Evolutionary conservation across 2,797 vertebrate genomes (phyloP).

Genomic region (Sebastes wilsoni): DNA sequence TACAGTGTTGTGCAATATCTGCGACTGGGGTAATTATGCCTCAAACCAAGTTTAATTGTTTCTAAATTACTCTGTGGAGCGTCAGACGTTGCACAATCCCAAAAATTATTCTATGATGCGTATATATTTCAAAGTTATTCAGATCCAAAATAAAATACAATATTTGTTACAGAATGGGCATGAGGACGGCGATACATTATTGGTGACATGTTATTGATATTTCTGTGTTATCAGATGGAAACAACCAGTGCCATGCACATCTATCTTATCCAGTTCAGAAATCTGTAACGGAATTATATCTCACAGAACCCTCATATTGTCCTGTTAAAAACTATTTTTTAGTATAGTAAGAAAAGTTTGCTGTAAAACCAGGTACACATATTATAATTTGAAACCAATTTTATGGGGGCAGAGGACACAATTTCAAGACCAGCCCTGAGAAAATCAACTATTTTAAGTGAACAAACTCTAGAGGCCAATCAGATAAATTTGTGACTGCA

Average conservation of each 20-base stretch:
- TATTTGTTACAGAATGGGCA: not conserved
- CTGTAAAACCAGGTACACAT: not conserved
- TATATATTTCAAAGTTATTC: not conserved
- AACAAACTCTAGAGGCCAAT: not conserved
- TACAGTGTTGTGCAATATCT: not conserved
- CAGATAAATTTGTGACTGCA: not conserved
- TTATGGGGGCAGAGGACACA: too few relatives aligned
- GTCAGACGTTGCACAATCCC: not conserved
- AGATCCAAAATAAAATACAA: not conserved
- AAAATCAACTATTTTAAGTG: not conserved
- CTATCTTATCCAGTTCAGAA: not conserved
- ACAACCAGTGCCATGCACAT: not conserved
- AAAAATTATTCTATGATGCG: not conserved
- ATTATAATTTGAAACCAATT: not conserved
- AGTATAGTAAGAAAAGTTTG: not conserved
- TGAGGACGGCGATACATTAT: not conserved
- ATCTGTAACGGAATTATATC: not conserved
- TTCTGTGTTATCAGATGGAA: too few relatives aligned
- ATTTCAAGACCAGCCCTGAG: not conserved
- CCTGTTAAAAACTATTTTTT: not conserved
- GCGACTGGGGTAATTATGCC: not conserved
- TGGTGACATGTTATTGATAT: not conserved
- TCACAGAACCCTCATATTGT: not conserved
- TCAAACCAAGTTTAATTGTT: not conserved
- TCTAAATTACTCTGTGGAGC: not conserved